Evolutionary conservation across 2,888 invertebrate species (phyloP).

Genomic region (Tachystola acroxantha): DNA sequence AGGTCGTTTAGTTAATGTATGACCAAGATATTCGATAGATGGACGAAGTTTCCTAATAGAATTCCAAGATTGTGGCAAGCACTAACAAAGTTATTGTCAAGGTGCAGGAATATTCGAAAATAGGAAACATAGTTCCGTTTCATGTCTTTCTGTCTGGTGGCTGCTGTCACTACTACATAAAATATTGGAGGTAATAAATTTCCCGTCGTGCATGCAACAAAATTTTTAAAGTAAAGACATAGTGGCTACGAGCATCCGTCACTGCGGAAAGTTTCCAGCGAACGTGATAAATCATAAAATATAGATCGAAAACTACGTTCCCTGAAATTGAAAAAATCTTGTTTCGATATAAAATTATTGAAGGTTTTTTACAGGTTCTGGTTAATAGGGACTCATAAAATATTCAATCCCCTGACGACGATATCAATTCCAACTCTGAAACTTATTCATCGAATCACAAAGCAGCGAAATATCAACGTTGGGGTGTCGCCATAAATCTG

Average conservation of each 20-base stretch:
- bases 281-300: slow-evolving; percentile 27
- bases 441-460: slow-evolving; percentile 24
- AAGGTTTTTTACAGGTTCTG: slow-evolving; percentile 16
- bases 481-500: slow-evolving; percentile 33
- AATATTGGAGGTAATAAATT: slow-evolving; percentile 23
- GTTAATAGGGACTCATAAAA: slow-evolving; percentile 15
- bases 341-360: slow-evolving; percentile 10
- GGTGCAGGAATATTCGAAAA: slow-evolving; percentile 7
- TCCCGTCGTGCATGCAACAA: slow-evolving; percentile 18
- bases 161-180: slow-evolving; percentile 11
- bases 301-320: slow-evolving; percentile 14
- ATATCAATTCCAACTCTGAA: slow-evolving; percentile 14
- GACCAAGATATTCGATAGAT: too few species aligned
- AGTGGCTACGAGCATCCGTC: slow-evolving; percentile 20
- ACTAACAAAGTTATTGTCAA: slow-evolving; percentile 11
- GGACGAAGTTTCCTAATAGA: too few species aligned
- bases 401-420: slow-evolving; percentile 3
- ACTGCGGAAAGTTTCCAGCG: slow-evolving; percentile 21
- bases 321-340: slow-evolving; percentile 18
- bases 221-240: slow-evolving; percentile 21
- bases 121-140: slow-evolving; percentile 1
- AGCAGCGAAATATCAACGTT: slow-evolving; percentile 31
- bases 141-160: slow-evolving; percentile 3
- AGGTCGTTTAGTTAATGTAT: too few species aligned
- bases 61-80: slow-evolving; percentile 1